A percentile compares a stretch with the other conserved stretches of the same genome.
Conservation (phyloP, 1,140 invertebrate genomes). For the Anagrus nilaparvatae region DNA sequence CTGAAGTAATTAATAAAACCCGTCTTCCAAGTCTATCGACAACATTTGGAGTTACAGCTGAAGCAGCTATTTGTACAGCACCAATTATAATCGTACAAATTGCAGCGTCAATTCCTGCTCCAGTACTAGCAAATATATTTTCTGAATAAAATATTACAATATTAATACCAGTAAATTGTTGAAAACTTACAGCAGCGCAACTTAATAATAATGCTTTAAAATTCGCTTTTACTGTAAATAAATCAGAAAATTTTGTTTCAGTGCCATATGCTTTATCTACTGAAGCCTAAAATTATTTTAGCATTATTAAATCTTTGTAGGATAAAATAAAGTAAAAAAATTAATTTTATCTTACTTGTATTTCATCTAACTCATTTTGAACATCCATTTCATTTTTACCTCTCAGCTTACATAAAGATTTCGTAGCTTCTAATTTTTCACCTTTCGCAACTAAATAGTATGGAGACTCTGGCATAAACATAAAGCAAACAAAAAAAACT, state of each 20-base stretch:
- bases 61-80: conserved; percentile 57
- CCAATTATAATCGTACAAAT: conserved; percentile 71
- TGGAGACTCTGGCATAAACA: conserved; percentile 75
- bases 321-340: background rate
- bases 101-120: conserved; percentile 46
- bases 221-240: conserved; percentile 47
- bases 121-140: conserved; percentile 56
- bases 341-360: conserved; percentile 29
- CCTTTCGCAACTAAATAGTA: conserved; percentile 54
- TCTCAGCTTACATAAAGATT: conserved; percentile 55
- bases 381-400: conserved; percentile 47
- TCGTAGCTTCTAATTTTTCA: conserved; percentile 48
- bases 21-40: conserved; percentile 67
- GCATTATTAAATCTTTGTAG: no score
- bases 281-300: conserved; percentile 24
- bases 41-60: conserved; percentile 56
- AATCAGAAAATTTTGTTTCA: conserved; percentile 44
- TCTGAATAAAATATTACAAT: conserved; percentile 74
- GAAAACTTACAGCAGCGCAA: conserved; percentile 59
- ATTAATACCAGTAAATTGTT: conserved; percentile 76
- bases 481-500: conserved; percentile 54
- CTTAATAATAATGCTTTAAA: conserved; percentile 59
- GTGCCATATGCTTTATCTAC: conserved; percentile 46
- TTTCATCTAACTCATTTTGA: conserved; percentile 49
- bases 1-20: conserved; percentile 59